Evolutionary conservation across 2,888 invertebrate genomes (phyloP).

Genomic region (Chromoteleia sp.): DNA sequence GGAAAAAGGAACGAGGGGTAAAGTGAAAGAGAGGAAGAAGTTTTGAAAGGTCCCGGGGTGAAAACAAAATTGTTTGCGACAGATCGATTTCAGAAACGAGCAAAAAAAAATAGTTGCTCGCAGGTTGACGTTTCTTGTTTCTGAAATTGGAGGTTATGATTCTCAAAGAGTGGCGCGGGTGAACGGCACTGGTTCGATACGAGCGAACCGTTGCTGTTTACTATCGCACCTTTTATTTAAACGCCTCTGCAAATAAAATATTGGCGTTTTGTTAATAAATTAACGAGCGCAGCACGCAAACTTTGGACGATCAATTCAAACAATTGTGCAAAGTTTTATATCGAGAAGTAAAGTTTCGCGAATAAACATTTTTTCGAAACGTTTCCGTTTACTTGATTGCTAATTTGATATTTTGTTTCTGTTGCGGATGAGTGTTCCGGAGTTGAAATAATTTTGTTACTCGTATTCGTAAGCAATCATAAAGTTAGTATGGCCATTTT

Average conservation of each 20-base stretch:
- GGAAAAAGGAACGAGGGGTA: conserved; percentile 5
- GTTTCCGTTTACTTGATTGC: not conserved
- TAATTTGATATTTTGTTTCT: conserved; percentile 3
- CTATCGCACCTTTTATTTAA: conserved; percentile 14
- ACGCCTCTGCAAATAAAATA: not conserved
- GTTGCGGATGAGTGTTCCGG: conserved; percentile 9
- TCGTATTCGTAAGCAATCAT: not conserved
- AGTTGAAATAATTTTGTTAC: not conserved
- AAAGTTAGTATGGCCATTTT: conserved; percentile 1
- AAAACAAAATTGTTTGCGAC: conserved; percentile 29
- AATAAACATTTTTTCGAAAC: not conserved
- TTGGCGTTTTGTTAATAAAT: conserved; percentile 17
- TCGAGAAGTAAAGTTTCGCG: not conserved
- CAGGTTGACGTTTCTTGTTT: conserved; percentile 15
- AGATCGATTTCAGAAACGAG: conserved; percentile 18
- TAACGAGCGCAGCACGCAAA: conserved; percentile 1
- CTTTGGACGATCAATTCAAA: not conserved
- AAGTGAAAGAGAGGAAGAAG: conserved; percentile 15
- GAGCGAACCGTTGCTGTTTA: not conserved
- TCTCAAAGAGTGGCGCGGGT: conserved; percentile 2
- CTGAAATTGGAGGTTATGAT: conserved; percentile 41
- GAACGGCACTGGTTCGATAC: conserved; percentile 10
- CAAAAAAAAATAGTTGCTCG: conserved; percentile 19
- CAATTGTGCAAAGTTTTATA: not conserved
- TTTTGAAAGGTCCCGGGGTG: conserved; percentile 20